Conservation (phyloP, 2,888 invertebrate genomes). For the Sarcophaga variegata region DNA sequence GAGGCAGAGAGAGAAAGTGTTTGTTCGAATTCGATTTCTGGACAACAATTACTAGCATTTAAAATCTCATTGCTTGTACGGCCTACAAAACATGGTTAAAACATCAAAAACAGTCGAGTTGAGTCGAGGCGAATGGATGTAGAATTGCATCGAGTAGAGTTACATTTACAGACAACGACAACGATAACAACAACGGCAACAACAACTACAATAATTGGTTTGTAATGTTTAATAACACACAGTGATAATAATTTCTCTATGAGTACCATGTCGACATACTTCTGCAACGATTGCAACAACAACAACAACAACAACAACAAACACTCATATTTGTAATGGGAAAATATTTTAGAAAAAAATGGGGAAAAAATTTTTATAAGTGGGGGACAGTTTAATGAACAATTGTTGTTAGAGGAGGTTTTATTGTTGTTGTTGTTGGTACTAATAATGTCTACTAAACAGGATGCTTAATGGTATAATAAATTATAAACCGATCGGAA, state of each 20-base stretch:
- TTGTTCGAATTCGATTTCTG: slow-evolving; percentile 36
- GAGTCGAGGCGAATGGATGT: not conserved
- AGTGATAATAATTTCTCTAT: slow-evolving; percentile 6
- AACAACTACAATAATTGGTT: slow-evolving; percentile 44
- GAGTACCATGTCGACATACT: not conserved
- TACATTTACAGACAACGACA: no score
- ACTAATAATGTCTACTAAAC: slow-evolving; percentile 22
- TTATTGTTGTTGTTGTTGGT: not conserved
- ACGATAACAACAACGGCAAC: not conserved
- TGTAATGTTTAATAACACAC: slow-evolving; percentile 5
- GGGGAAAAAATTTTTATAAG: not conserved
- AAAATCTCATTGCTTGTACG: slow-evolving; percentile 15
- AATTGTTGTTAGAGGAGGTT: no score
- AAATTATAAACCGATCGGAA: slow-evolving; percentile 10
- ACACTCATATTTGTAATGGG: not conserved
- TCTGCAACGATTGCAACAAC: slow-evolving; percentile 5
- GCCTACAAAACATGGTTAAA: slow-evolving; percentile 55
- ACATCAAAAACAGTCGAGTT: slow-evolving; percentile 58
- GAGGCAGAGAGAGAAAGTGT: not conserved
- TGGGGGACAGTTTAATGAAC: no score
- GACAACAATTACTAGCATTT: slow-evolving; percentile 52
- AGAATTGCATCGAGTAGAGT: not conserved
- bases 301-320: slow-evolving; percentile 40
- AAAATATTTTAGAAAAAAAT: not conserved
- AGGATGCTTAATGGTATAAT: slow-evolving; percentile 1